Evolutionary conservation across 2,888 invertebrate genomes (phyloP), one percentile per base, ranked within the genome.

Genomic region (Ariolimax columbianus): DNA sequence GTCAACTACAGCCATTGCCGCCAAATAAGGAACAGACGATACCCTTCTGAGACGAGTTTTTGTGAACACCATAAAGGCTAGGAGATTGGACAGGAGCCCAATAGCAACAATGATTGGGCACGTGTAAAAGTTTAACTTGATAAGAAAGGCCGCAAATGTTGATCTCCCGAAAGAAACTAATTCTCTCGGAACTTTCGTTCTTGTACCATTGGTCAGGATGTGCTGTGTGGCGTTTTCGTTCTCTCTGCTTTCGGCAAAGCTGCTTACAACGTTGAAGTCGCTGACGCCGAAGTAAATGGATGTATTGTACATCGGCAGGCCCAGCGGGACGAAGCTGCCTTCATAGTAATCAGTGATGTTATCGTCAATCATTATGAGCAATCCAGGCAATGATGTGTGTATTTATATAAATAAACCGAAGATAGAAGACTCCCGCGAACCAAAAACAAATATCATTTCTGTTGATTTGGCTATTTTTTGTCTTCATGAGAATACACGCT

Each of bases 21-120:
- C 96, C 87, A 97, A 94, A 92, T 97, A 97, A 89, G 96, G 96
- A 84, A 96, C 96, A 0, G 97, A 97, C 0, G 97, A 97, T n/a
- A 96, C 95, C 77, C 96, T 95, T 40, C 96, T 95, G 83, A 97
- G 94, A 89, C 96, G 97, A 38, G 96, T 96, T 78, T 95, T 95
- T 89, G 96, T 96, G 91, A 97, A 97, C 0, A 97, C 96, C 88
- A 96, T 95, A 0, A 97, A 95, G 0, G 97, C 97, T 0, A 97
- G 91, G 38, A 96, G 94, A 92, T 97, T 97, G 11, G 97, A 97
- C 30, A 96, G 92, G 0, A 95, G 94, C 30, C 97, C 97, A 30
- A 97, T 94, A 23, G 95, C 91, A 0, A 97, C 95, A 0, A 97
- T 94, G 0, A 96, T 91, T 0, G 97, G 97, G 0, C 96, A 96